Evolutionary conservation across 2,113 vertebrate species (phyloP), one percentile per base, ranked within the genome.

Genomic region (Hippocampus zosterae): DNA sequence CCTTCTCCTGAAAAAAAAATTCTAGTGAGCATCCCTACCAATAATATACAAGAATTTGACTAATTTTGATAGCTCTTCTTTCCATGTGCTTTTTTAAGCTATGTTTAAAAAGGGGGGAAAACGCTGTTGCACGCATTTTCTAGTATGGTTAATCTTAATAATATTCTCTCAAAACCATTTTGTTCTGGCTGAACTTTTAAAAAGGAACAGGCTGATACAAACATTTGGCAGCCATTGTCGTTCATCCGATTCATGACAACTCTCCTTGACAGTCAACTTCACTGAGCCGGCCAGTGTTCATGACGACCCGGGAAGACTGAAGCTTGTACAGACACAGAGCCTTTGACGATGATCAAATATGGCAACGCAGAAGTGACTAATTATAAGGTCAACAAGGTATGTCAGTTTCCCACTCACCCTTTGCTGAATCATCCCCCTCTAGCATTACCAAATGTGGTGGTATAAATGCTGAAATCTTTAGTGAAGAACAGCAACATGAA

Each of bases 301-400:
- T 82, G 79, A 84, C 81, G 81, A 88, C 18, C 81, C 79, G 82
- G 75, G 85, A 79, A 84, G 74, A 78, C 76, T 78, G 61, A 15
- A 78, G 82, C 77, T 81, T 79, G 76, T 85, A 84, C 13, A 15
- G 6, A 60, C 85, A 84, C 13, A 15, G 6, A 60, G 79, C 81
- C 81, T 85, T 73, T 90, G 88, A 88, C 68, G 19, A 48, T 82
- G 50, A 89, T 85, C 12, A 56, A 67, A 82, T 82, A 86, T 80
- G 76, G 86, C 85, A 88, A 88, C 84, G 81, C 46, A 88, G 83
- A 77, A 80, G 83, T 87, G 87, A 87, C 81, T 88, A 90, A 89
- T 89, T 88, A 89, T 81, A 85, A 79, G 85, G 88, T 88, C 83
- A 89, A 85, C 86, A 85, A 89, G 89, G 87, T 90, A 88, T 78